Evolutionary conservation across 1,140 invertebrate genomes (phyloP).

Genomic region (Drosophila carrolli): DNA sequence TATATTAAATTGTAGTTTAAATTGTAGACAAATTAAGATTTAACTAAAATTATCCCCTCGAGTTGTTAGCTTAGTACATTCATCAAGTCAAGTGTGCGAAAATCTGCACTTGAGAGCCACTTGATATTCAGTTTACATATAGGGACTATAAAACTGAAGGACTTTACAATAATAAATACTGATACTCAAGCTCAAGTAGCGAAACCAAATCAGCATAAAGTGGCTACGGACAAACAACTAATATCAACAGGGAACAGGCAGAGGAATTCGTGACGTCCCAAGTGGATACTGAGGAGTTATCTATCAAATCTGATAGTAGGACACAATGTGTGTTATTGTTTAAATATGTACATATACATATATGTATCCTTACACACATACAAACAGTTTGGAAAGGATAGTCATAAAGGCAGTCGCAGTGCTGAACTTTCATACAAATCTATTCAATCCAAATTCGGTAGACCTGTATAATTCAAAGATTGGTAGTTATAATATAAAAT

Average conservation of each 20-base stretch:
- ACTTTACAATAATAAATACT: constrained; percentile 72
- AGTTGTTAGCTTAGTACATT: constrained; percentile 35
- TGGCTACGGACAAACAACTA: constrained; percentile 69
- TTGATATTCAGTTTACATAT: constrained; percentile 54
- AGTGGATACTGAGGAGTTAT: constrained; percentile 7
- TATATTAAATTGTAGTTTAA: no score
- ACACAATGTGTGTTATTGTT: background rate
- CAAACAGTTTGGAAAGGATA: background rate
- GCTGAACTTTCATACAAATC: no score
- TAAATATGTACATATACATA: background rate
- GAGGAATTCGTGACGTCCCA: constrained; percentile 19
- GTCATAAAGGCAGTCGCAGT: background rate
- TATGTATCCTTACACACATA: background rate
- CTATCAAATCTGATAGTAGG: constrained; percentile 6
- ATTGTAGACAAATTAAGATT: no score
- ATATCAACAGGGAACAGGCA: constrained; percentile 37
- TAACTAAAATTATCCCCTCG: no score
- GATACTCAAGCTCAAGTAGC: constrained; percentile 77
- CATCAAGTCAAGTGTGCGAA: constrained; percentile 67
- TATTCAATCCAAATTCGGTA: no score
- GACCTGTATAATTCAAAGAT: no score
- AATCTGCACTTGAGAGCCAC: constrained; percentile 75
- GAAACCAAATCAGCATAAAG: constrained; percentile 78
- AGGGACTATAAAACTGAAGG: constrained; percentile 52
- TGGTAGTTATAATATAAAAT: no score